Base-by-base conservation (phyloP, 2,888 invertebrate genomes). In the Eupeodes luniger region DNA sequence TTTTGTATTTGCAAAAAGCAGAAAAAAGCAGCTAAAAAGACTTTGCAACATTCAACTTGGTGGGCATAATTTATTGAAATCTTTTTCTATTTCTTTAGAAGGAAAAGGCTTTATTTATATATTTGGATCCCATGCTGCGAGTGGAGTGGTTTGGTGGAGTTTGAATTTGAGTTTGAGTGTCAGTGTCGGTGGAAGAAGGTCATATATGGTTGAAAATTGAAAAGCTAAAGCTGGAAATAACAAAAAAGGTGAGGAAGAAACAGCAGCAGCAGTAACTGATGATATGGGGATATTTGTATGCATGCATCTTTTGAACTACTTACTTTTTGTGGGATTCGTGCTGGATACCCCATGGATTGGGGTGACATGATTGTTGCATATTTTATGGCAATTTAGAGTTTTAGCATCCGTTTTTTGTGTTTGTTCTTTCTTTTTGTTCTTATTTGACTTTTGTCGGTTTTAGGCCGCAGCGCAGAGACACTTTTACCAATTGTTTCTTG, bases 301-400 rank as follows among this genome's bases (percentile, higher is more conserved):
- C 77, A 88, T 77, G 74, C 77, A 88, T 77, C 80, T 81, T 78
- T 77, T 88, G 85, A 78, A 88, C 88, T 85, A 88, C 88, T 88
- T 85, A 85, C 51, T 69, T 84, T 75, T 84, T 87, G 83, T 87
- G 80, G 74, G 80, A 85, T 88, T 88, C 88, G 85, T 88, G 88
- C 78, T 85, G 78, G 85, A 85, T 81, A 85, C 85, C 88, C 85
- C 88, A 85, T 85, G 85, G 81, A 88, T 88, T 88, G 77, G 78
- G 85, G 81, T 88, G 85, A 88, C 88, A 88, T 88, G 81, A 75
- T 75, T 84, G 78, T 81, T 85, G 88, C 84, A 81, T 88, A 88
- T 74, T 69, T 87, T 62, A 80, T 80, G 78, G 67, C 75, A 74
- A 75, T 75, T 66, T 81, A 34, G 59, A 9, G 40, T 66, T 64